Evolutionary conservation across 2,797 vertebrate genomes (phyloP).

Genomic region (Pantherophis vulpinus): DNA sequence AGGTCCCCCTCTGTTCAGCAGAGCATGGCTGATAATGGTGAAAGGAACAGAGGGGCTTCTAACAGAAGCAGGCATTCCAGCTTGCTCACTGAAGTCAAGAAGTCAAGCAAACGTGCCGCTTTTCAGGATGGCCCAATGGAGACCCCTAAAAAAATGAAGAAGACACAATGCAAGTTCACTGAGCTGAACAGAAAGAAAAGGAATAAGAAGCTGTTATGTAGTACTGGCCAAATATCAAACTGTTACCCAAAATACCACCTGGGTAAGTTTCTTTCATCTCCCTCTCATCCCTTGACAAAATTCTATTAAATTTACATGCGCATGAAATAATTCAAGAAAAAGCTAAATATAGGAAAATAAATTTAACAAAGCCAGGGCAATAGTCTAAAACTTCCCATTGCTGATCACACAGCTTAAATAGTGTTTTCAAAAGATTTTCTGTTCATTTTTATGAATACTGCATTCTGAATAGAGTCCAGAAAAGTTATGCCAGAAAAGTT

Average conservation of each 20-base stretch:
- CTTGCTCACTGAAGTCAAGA: conserved; percentile 43
- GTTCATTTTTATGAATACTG: background rate
- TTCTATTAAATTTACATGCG: conserved; percentile 62
- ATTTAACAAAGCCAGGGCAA: conserved; percentile 7
- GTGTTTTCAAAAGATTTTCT: background rate
- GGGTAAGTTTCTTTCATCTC: conserved; percentile 79
- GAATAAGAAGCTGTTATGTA: conserved; percentile 72
- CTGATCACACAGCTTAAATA: conserved; percentile 2
- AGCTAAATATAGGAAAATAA: conserved; percentile 15
- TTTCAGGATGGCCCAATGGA: conserved; percentile 60
- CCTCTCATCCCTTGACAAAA: conserved; percentile 62
- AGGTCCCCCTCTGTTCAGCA: conserved; percentile 68
- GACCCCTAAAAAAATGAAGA: conserved; percentile 71
- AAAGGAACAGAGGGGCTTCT: conserved; percentile 56
- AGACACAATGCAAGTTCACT: conserved; percentile 71
- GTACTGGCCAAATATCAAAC: conserved; percentile 73
- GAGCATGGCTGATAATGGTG: conserved; percentile 55
- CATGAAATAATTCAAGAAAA: conserved; percentile 37
- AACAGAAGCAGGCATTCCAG: conserved; percentile 59
- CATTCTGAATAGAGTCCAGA: background rate
- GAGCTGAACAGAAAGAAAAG: conserved; percentile 71
- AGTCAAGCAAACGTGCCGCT: conserved; percentile 57
- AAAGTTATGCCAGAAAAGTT: background rate
- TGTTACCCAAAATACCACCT: conserved; percentile 87
- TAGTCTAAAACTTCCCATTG: conserved; percentile 14